phyloP scores from a whole-genome alignment of 2,797 vertebrate species.

The Picus viridis region DNA sequence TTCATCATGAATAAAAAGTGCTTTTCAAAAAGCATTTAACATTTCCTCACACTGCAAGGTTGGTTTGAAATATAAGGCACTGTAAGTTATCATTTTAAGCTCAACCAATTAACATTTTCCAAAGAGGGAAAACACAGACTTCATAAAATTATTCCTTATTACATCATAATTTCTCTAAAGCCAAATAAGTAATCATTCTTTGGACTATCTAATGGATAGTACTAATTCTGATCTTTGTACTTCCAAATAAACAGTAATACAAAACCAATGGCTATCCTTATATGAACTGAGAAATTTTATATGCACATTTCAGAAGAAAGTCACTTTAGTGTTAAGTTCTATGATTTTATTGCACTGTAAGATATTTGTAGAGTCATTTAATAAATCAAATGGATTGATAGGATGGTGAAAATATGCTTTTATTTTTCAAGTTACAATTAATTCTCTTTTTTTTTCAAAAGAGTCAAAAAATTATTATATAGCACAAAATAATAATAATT shows the following conservation, averaged over 20 bases:
- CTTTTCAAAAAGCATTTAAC: not conserved
- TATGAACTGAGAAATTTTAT: not conserved
- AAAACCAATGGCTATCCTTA: not conserved
- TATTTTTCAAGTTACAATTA: not conserved
- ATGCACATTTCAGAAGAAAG: slow-evolving; percentile 6
- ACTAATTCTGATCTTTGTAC: not conserved
- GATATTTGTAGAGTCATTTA: slow-evolving; percentile 36
- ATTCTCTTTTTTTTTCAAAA: not conserved
- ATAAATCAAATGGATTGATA: slow-evolving; percentile 51
- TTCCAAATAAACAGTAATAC: not conserved
- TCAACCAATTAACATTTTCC: not conserved
- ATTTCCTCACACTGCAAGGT: not conserved
- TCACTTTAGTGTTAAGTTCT: slow-evolving; percentile 35
- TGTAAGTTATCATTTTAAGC: not conserved
- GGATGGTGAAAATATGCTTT: not conserved
- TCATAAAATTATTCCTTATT: not conserved
- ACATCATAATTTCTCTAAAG: not conserved
- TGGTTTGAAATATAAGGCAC: not conserved
- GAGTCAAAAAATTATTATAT: not conserved
- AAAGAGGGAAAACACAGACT: not conserved
- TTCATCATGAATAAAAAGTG: not conserved
- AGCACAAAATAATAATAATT: not conserved
- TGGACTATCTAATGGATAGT: not conserved
- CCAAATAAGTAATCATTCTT: not conserved
- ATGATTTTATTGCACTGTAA: slow-evolving; percentile 43